Evolutionary conservation across 2,113 vertebrate genomes (phyloP).

Genomic region (Aspidoscelis tigris): DNA sequence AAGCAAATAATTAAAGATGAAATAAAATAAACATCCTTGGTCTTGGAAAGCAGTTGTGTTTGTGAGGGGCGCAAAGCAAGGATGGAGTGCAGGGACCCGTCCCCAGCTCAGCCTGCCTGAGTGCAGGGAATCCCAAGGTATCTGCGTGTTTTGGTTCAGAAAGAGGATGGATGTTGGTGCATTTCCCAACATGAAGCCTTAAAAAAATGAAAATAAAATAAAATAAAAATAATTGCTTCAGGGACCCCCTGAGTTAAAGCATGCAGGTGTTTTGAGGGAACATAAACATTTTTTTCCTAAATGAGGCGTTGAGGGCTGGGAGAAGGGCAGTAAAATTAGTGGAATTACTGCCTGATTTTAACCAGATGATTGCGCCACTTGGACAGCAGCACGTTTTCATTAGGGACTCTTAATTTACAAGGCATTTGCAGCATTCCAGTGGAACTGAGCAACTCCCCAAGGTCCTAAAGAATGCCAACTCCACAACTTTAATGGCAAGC

Average conservation of each 20-base stretch:
- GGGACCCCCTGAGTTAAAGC: slow-evolving; percentile 79
- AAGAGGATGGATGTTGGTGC: slow-evolving; percentile 64
- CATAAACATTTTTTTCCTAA: slow-evolving; percentile 93
- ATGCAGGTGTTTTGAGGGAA: slow-evolving; percentile 93
- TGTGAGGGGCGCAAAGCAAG: slow-evolving; percentile 30
- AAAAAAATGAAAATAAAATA: slow-evolving; percentile 64
- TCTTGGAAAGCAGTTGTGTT: slow-evolving; percentile 61
- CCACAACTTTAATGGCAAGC: slow-evolving; percentile 71
- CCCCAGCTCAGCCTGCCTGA: slow-evolving; percentile 46
- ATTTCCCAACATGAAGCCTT: slow-evolving; percentile 67
- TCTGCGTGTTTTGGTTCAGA: slow-evolving; percentile 56
- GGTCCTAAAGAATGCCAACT: slow-evolving; percentile 85
- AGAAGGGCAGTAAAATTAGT: slow-evolving; percentile 93
- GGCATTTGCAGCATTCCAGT: slow-evolving; percentile 91
- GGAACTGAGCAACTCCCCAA: slow-evolving; percentile 79
- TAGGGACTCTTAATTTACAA: slow-evolving; percentile 97
- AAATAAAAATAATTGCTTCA: slow-evolving; percentile 80
- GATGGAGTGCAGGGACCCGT: not conserved
- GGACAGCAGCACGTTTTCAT: slow-evolving; percentile 95
- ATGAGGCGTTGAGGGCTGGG: slow-evolving; percentile 93
- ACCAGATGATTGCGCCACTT: slow-evolving; percentile 98
- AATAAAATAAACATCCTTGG: slow-evolving; percentile 42
- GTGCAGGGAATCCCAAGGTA: slow-evolving; percentile 58
- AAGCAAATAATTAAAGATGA: no score
- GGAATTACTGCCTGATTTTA: slow-evolving; percentile 99